These are phyloP conservation scores for Diarsia dahlii DNA, from an alignment of 2,888 invertebrate species.

Conservation along the genomic window DNA sequence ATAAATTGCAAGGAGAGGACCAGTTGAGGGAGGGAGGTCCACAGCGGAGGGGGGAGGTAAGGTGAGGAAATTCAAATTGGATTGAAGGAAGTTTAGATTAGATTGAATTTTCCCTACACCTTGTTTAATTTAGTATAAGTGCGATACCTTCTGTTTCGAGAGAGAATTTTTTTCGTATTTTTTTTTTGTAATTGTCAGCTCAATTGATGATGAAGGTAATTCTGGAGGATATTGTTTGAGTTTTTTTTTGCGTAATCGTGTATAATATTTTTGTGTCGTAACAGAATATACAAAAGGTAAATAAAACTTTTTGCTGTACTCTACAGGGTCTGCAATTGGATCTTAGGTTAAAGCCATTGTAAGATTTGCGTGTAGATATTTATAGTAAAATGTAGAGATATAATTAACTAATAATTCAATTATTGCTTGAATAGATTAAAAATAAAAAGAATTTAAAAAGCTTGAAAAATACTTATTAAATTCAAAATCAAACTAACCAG, in stretches of 20 bases:
- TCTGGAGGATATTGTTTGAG: constrained; percentile 11
- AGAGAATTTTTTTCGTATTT: constrained; percentile 23
- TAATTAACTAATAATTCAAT: too few relatives aligned
- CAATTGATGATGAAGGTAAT: constrained; percentile 54
- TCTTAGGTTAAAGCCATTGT: too few relatives aligned
- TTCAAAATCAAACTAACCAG: too few relatives aligned
- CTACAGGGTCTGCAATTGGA: too few relatives aligned
- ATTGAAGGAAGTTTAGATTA: constrained; percentile 89
- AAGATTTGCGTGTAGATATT: too few relatives aligned
- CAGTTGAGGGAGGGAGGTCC: constrained; percentile 60
- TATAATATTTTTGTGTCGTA: constrained; percentile 1
- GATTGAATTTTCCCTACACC: constrained; percentile 89
- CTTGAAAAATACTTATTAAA: too few relatives aligned
- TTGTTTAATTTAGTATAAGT: constrained; percentile 88
- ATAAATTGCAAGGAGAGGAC: constrained; percentile 66
- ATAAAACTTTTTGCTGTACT: not conserved
- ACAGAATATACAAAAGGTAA: not conserved
- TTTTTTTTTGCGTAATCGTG: constrained; percentile 1
- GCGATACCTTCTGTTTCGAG: constrained; percentile 60
- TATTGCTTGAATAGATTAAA: too few relatives aligned
- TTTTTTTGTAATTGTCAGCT: constrained; percentile 45
- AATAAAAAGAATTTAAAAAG: too few relatives aligned
- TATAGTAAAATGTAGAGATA: too few relatives aligned
- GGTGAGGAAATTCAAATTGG: constrained; percentile 88
- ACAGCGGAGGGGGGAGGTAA: constrained; percentile 59